Evolutionary conservation across 2,888 invertebrate species (phyloP), one percentile per base, ranked within the genome.

Genomic region (Cyrtodaria siliqua): DNA sequence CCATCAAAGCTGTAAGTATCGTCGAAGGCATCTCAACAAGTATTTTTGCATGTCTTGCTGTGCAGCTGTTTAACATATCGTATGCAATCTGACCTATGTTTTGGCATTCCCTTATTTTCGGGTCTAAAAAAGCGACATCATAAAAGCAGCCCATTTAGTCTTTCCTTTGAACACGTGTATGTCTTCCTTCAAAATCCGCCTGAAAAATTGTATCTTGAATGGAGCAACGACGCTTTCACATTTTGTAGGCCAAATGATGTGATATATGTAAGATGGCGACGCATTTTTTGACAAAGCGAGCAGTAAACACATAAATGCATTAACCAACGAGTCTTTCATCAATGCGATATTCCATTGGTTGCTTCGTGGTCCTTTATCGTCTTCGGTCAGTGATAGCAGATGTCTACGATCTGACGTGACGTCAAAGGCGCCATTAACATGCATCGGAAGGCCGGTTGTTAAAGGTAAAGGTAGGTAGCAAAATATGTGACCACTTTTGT

Each of bases 391-490:
- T 27, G 72, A 72, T 6, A 73, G 55, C 12, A 92, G 82, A 29
- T 86, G 82, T 16, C 89, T 71, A 20, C 92, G 63, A 55, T 90
- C 87, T 14, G 90, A 87, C 16, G 87, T 86, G 2, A 91, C 82
- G 23, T 89, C 40, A 82, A 90, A 90, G 55, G 89, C 86, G 0
- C 86, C 90, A 76, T 91, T 89, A 83, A 86, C 70, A 67, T 91
- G 91, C 20, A 91, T 81, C 4, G 89, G 89, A 14, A 92, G 79
- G 2, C 79, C 79, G 20, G 85, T 86, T 27, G 55, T 67, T 3
- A 89, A 78, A 24, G 92, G 90, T 12, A 92, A 77, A 1, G 92
- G 92, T 6, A 87, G 74, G 50, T 81, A 87, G 38, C 85, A 86
- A 73, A 83, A 88, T 12, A 64, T 9, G 29, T 66, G 62, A 1